phyloP scores from a whole-genome alignment of 2,888 invertebrate species.

The Folsomia manolachei region DNA sequence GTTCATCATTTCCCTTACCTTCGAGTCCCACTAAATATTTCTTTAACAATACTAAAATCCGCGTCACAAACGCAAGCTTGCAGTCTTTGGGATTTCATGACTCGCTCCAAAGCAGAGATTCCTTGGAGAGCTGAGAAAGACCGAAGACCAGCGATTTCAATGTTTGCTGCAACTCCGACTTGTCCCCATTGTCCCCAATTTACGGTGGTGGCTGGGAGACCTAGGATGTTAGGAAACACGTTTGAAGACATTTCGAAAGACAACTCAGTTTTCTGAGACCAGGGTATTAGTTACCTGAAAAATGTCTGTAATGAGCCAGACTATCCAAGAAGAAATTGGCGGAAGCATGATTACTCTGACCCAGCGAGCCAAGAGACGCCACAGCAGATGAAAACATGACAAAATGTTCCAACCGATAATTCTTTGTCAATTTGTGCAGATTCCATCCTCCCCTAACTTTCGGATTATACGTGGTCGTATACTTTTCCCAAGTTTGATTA shows the following conservation, averaged over 20 bases:
- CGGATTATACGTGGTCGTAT: conserved; percentile 16
- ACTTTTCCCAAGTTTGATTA: conserved; percentile 32
- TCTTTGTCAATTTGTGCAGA: conserved; percentile 32
- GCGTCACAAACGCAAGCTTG: conserved; percentile 23
- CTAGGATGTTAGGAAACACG: no score
- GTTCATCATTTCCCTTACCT: conserved; percentile 8
- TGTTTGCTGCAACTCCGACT: conserved; percentile 24
- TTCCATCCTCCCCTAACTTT: conserved; percentile 38
- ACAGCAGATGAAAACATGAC: conserved; percentile 29
- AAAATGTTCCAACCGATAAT: conserved; percentile 35
- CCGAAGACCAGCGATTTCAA: conserved; percentile 28
- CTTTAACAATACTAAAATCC: conserved; percentile 23
- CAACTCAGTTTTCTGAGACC: no score
- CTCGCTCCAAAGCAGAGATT: conserved; percentile 22
- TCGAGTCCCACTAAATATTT: conserved; percentile 5
- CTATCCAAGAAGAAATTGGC: conserved; percentile 33
- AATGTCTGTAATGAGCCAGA: conserved; percentile 23
- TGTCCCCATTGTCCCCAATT: conserved; percentile 35
- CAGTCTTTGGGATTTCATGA: conserved; percentile 10
- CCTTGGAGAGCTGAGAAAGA: conserved; percentile 30
- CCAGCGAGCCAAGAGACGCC: conserved; percentile 9
- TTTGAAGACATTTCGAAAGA: no score
- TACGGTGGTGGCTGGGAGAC: conserved; percentile 19
- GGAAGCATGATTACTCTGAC: conserved; percentile 30
- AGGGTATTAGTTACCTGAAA: background rate